Base-by-base conservation (phyloP, 1,140 invertebrate genomes). In the Amyelois transitella region DNA sequence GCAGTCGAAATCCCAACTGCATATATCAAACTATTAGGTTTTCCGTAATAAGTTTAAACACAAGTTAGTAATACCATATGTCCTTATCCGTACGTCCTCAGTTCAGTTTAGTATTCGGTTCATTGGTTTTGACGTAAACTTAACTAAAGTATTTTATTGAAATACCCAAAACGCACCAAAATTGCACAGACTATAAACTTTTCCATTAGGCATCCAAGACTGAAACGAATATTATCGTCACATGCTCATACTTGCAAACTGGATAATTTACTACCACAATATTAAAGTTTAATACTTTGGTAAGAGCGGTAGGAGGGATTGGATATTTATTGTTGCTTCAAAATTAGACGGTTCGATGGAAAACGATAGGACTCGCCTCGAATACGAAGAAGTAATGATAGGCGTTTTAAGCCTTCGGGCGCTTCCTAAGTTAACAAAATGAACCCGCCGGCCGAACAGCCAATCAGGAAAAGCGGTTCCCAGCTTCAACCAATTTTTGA, bases 401-500 rank as follows among this genome's bases (percentile, higher is more conserved):
- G 58, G 62, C 55, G 70, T 71, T n/a, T n/a, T 72, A 73, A 73
- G 59, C 62, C 61, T 59, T 48, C 14, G 44, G 21, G 56, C 65
- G 61, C 51, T 19, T 52, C n/a, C 65, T 57, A 55, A 70, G 58
- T 69, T 55, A 55, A 43, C 59, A 53, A 81, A 81, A 83, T 75
- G 76, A 78, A 77, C 62, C 64, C 62, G 60, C 69, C 67, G 54
- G n/a, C n/a, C n/a, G 65, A 70, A 66, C 61, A 59, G 53, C 58
- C 67, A 68, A 69, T 72, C 63, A 60, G 61, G 49, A 60, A 63
- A 62, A 58, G 53, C 62, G 55, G 66, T 71, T 68, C 57, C 61
- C 58, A 55, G 51, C 18, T 48, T 24, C 25, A n/a, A 48, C 45
- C 45, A 59, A 59, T 58, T 66, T 64, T 72, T 53, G 55, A 53